Percentiles rank a stretch among this genome's conserved stretches.
Evolutionary conservation across 2,888 invertebrate genomes (phyloP).

Genomic region (Molanna angustata): DNA sequence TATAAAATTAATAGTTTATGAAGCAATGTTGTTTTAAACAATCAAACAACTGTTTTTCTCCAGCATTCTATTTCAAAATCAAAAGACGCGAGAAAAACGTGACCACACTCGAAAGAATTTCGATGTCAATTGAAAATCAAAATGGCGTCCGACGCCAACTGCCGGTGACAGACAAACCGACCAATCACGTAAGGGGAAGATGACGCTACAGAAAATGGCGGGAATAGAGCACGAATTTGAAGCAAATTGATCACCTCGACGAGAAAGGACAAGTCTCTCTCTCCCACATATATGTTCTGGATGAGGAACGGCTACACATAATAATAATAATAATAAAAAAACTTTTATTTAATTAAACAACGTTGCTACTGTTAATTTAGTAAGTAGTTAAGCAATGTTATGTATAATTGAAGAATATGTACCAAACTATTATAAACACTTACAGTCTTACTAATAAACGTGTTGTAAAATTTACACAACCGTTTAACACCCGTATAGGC

Average conservation of each 20-base stretch:
- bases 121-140: constrained; percentile 6
- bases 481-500: too few relatives aligned
- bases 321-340: too few relatives aligned
- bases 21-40: too few relatives aligned
- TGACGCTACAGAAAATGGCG: background rate
- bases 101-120: background rate
- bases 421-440: too few relatives aligned
- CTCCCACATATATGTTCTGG: constrained; percentile 6
- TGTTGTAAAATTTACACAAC: too few relatives aligned
- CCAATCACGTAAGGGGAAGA: background rate
- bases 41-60: too few relatives aligned
- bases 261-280: background rate
- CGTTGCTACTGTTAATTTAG: too few relatives aligned
- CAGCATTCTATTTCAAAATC: background rate
- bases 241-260: background rate
- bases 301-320: constrained; percentile 6
- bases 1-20: too few relatives aligned
- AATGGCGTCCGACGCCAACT: constrained; percentile 1
- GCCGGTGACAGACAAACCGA: background rate
- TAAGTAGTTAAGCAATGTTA: too few relatives aligned
- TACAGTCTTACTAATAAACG: too few relatives aligned
- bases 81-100: background rate
- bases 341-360: too few relatives aligned
- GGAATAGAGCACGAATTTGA: background rate
- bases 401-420: too few relatives aligned